Evolutionary conservation across 2,888 invertebrate genomes (phyloP).

Genomic region (Coenonympha arcania): DNA sequence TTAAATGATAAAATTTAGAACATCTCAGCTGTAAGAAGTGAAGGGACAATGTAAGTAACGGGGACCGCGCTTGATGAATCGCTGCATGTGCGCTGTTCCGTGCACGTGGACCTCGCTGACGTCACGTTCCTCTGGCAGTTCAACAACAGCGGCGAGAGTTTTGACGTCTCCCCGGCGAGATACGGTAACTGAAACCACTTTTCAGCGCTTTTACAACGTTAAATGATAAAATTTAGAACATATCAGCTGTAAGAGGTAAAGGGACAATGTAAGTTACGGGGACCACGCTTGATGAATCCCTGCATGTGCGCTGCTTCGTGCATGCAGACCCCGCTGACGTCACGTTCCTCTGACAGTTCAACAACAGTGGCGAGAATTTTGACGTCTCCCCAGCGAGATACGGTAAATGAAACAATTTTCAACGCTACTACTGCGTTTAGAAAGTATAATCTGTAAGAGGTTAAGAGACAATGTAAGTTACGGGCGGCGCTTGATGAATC

Average conservation of each 20-base stretch:
- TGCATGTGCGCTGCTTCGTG: slow-evolving; percentile 86
- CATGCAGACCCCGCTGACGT: slow-evolving; percentile 89
- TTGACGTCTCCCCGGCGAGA: slow-evolving; percentile 83
- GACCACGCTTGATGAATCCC: slow-evolving; percentile 86
- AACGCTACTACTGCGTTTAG: too few relatives aligned
- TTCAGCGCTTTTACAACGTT: neutral
- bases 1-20: slow-evolving; percentile 47
- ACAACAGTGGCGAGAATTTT: too few relatives aligned
- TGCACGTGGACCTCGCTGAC: slow-evolving; percentile 88
- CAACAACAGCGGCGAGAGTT: slow-evolving; percentile 90
- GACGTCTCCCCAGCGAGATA: too few relatives aligned
- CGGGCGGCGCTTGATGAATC: slow-evolving; percentile 88
- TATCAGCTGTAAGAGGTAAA: slow-evolving; percentile 77
- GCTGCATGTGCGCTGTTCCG: slow-evolving; percentile 86
- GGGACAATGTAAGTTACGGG: slow-evolving; percentile 84
- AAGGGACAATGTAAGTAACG: too few relatives aligned
- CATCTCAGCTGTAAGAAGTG: slow-evolving; percentile 79
- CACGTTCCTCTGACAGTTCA: too few relatives aligned
- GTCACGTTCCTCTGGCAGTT: slow-evolving; percentile 92
- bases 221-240: neutral
- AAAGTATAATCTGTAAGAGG: too few relatives aligned
- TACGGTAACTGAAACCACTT: slow-evolving; percentile 46
- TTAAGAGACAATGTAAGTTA: too few relatives aligned
- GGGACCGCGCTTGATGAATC: too few relatives aligned
- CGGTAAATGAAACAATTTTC: too few relatives aligned